Conservation (phyloP, 1,140 invertebrate species). For the Eumeta japonica region DNA sequence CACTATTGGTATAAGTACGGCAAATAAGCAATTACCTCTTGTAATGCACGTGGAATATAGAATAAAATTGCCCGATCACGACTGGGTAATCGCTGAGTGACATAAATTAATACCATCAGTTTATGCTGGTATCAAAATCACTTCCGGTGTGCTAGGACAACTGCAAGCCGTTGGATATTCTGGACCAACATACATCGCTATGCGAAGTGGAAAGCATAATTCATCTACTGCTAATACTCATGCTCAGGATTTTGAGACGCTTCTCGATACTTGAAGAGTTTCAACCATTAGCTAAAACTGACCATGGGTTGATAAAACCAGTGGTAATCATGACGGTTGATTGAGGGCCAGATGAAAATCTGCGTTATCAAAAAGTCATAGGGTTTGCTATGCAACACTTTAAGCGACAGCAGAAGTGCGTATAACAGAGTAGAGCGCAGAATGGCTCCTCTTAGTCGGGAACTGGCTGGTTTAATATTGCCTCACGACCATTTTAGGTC, state of each 20-base stretch:
- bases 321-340: too few species aligned
- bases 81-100: slow-evolving; percentile 28
- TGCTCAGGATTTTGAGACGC: too few species aligned
- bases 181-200: slow-evolving; percentile 38
- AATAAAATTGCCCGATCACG: too few species aligned
- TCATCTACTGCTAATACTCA: too few species aligned
- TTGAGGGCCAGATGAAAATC: slow-evolving; percentile 21
- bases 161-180: slow-evolving; percentile 34
- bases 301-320: too few species aligned
- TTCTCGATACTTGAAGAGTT: slow-evolving; percentile 18
- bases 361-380: too few species aligned
- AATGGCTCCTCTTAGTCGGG: too few species aligned
- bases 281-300: slow-evolving; percentile 12
- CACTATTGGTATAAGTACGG: slow-evolving; percentile 22
- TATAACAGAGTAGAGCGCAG: too few species aligned
- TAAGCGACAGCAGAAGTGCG: slow-evolving; percentile 19
- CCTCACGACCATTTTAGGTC: slow-evolving; percentile 30
- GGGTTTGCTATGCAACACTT: too few species aligned
- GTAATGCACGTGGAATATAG: slow-evolving; percentile 48
- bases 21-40: slow-evolving; percentile 26
- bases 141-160: too few species aligned
- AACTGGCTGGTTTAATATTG: slow-evolving; percentile 19
- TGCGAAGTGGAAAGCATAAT: slow-evolving; percentile 31
- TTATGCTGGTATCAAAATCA: too few species aligned
- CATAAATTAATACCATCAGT: slow-evolving; percentile 44